Evolutionary conservation across 2,113 vertebrate genomes (phyloP), one percentile per base, ranked within the genome.

Genomic region (Cynopterus brachyotis): DNA sequence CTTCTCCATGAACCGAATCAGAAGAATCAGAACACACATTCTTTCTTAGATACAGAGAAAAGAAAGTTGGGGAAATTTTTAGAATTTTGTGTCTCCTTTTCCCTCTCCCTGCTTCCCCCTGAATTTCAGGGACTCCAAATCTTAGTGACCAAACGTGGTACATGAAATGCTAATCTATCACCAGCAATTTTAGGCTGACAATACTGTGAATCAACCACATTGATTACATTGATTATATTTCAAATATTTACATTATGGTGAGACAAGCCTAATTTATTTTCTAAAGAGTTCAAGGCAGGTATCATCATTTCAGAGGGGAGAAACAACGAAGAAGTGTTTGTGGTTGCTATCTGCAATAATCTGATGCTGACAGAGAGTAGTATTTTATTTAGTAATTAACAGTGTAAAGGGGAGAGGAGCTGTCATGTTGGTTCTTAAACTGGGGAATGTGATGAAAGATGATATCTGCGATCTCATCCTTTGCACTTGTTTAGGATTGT

Each of bases 401-500:
- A 99, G 98, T 99, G 98, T 98, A 98, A 98, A 98, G 98, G 99
- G 98, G 98, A 99, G 98, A 98, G 98, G 98, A 98, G 99, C 99
- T 99, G 99, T 99, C 99, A 99, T 99, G 99, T 99, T 99, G 98
- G 98, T 99, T 99, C 99, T 98, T 98, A 98, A 99, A 99, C 98
- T 99, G 98, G 98, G 98, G 99, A 99, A 99, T 99, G 99, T 99
- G 99, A 99, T 99, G 99, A 99, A 99, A 99, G 99, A 99, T 99
- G 99, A 99, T 99, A 99, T 99, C 99, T 99, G 98, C 99, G 99
- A 99, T 99, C 99, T 99, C 99, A 99, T 99, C 99, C 99, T 99
- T 99, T 99, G 99, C 99, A 99, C 99, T 99, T 99, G 99, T 99
- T 99, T 99, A 99, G 99, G 99, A 99, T 99, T 99, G 99, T 99